A percentile compares a stretch with the other conserved stretches of the same genome.
Evolutionary conservation across 2,113 vertebrate species (phyloP).

Genomic region (Macroglossus sobrinus): DNA sequence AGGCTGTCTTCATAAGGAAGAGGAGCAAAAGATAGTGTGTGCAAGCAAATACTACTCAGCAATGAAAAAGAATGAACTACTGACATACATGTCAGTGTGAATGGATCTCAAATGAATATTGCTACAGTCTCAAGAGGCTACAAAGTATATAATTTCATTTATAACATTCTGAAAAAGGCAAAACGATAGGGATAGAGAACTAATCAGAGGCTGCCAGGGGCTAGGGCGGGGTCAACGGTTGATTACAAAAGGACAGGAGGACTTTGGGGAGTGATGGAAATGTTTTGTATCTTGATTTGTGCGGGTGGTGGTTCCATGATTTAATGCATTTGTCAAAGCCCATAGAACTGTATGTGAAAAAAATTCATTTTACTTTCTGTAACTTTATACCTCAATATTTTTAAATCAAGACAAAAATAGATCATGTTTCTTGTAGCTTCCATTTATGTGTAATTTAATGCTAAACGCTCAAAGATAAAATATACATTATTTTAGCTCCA

Average conservation of each 20-base stretch:
- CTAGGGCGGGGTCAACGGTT: too few species aligned
- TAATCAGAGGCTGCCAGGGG: not conserved
- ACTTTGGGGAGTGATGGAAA: not conserved
- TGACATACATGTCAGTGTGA: rapidly evolving
- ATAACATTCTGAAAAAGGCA: not conserved
- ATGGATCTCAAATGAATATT: not conserved
- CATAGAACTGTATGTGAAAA: not conserved
- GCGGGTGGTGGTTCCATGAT: rapidly evolving
- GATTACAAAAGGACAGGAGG: not conserved
- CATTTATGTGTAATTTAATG: not conserved
- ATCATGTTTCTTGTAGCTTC: not conserved
- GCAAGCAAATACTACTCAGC: not conserved
- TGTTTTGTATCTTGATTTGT: not conserved
- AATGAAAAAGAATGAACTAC: not conserved
- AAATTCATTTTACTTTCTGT: not conserved
- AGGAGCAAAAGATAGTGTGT: not conserved
- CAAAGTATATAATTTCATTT: rapidly evolving
- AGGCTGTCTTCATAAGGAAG: too few species aligned
- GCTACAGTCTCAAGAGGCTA: not conserved
- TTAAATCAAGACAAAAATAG: not conserved
- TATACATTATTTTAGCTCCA: not conserved
- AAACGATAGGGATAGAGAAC: not conserved
- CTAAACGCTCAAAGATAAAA: not conserved
- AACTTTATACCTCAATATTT: not conserved
- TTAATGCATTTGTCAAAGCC: not conserved